These are phyloP conservation scores for Leptobrachium leishanense DNA, from an alignment of 2,113 vertebrate species.

Conservation along the genomic window DNA sequence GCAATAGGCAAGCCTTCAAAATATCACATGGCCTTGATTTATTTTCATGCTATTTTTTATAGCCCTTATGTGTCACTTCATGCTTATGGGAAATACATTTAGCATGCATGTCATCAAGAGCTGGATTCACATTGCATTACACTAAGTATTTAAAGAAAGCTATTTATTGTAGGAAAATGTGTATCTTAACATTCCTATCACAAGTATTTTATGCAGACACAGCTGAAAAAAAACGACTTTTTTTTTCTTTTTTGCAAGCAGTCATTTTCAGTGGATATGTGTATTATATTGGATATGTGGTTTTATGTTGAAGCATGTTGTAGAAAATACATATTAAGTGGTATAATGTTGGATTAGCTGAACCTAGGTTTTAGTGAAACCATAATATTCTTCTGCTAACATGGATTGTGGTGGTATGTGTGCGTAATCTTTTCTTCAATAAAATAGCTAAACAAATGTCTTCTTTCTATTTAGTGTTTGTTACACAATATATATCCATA, in stretches of 20 bases:
- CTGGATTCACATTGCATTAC: conserved; percentile 21
- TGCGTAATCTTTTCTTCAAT: conserved; percentile 14
- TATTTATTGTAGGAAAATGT: conserved; percentile 38
- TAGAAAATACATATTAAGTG: conserved; percentile 29
- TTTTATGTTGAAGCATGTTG: conserved; percentile 6
- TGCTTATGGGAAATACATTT: conserved; percentile 44
- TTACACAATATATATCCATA: no score
- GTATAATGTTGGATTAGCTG: conserved; percentile 34
- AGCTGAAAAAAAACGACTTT: conserved; percentile 17
- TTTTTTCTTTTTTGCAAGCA: conserved; percentile 1
- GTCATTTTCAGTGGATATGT: conserved; percentile 3
- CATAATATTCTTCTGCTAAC: conserved; percentile 13
- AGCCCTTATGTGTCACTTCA: conserved; percentile 32
- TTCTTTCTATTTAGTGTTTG: no score
- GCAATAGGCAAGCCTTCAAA: conserved; percentile 45
- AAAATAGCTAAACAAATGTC: conserved; percentile 2
- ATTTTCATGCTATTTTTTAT: conserved; percentile 41
- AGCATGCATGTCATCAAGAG: conserved; percentile 19
- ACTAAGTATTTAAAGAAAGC: conserved; percentile 17
- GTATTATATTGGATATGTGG: conserved; percentile 27
- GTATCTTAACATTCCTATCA: conserved; percentile 32
- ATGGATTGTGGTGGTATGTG: conserved; percentile 2
- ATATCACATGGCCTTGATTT: conserved; percentile 38
- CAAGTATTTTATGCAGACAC: conserved; percentile 32
- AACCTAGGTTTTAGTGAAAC: conserved; percentile 21